Evolutionary conservation across 2,888 invertebrate genomes (phyloP).

Genomic region (Axea sp.): DNA sequence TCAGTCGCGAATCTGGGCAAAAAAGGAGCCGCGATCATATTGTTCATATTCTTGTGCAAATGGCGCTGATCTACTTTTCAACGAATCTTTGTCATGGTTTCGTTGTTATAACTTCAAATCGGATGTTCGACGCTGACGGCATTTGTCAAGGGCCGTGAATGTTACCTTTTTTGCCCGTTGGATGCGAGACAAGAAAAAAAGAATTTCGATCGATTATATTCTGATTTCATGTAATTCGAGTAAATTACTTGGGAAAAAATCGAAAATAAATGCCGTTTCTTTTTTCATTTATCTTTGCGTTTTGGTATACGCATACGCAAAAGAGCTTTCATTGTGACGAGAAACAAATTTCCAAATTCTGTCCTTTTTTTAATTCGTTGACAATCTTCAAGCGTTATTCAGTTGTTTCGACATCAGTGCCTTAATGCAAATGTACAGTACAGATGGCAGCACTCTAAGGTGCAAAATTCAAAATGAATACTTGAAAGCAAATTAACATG

Average conservation of each 20-base stretch:
- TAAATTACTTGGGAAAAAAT: too few relatives aligned
- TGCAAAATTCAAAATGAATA: constrained; percentile 26
- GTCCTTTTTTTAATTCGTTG: background rate
- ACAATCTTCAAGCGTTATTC: constrained; percentile 15
- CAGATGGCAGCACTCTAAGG: constrained; percentile 43
- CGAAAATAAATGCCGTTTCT: too few relatives aligned
- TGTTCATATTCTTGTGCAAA: too few relatives aligned
- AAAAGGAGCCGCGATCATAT: background rate
- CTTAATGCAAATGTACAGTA: constrained; percentile 56
- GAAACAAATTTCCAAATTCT: too few relatives aligned
- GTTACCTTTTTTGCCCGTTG: constrained; percentile 5
- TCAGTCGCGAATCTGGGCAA: background rate
- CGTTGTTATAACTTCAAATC: background rate
- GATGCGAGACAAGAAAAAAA: background rate
- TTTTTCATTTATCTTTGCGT: too few relatives aligned
- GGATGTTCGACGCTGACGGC: background rate
- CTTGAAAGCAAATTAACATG: constrained; percentile 26
- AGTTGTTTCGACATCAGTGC: constrained; percentile 48
- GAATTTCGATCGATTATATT: constrained; percentile 14
- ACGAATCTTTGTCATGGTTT: background rate
- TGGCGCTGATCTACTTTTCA: background rate
- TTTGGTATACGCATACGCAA: too few relatives aligned
- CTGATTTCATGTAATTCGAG: constrained; percentile 23
- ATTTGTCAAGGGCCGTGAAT: background rate
- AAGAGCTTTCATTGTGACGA: too few relatives aligned